These are phyloP conservation scores for Aplodontia rufa DNA, from an alignment of 2,113 vertebrate species.

Conservation along the genomic window DNA sequence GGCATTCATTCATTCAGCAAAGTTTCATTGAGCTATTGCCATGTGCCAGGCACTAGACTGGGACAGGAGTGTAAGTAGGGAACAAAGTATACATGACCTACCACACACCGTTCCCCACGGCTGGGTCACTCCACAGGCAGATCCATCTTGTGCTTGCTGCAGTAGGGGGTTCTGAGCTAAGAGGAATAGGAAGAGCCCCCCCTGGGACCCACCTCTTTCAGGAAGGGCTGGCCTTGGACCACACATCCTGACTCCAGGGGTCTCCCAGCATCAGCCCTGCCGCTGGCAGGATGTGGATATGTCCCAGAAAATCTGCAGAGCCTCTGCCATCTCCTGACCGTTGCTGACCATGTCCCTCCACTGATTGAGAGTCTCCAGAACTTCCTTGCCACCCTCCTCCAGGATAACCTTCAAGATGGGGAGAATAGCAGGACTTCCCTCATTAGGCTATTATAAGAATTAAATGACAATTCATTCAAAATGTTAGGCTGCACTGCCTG, in stretches of 20 bases:
- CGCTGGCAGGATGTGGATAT: not conserved
- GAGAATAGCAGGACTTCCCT: not conserved
- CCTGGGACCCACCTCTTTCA: not conserved
- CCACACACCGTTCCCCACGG: not conserved
- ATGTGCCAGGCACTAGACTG: not conserved
- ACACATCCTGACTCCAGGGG: slow-evolving; percentile 31
- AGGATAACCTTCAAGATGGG: not conserved
- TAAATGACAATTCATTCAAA: not conserved
- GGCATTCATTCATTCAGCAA: not conserved
- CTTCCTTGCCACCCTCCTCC: slow-evolving; percentile 15
- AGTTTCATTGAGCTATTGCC: not conserved
- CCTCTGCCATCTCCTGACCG: not conserved
- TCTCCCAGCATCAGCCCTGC: not conserved
- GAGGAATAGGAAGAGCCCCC: not conserved
- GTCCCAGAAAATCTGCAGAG: not conserved
- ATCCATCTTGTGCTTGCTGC: not conserved
- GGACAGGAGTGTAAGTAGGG: not conserved
- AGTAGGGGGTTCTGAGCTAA: not conserved
- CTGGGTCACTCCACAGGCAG: not conserved
- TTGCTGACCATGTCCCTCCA: not conserved
- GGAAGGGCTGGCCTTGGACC: not conserved
- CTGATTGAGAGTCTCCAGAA: slow-evolving; percentile 1
- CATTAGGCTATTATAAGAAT: not conserved
- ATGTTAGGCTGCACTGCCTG: not conserved
- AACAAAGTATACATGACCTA: not conserved